phyloP scores from a whole-genome alignment of 2,888 invertebrate species.

The Limnephilus lunatus region DNA sequence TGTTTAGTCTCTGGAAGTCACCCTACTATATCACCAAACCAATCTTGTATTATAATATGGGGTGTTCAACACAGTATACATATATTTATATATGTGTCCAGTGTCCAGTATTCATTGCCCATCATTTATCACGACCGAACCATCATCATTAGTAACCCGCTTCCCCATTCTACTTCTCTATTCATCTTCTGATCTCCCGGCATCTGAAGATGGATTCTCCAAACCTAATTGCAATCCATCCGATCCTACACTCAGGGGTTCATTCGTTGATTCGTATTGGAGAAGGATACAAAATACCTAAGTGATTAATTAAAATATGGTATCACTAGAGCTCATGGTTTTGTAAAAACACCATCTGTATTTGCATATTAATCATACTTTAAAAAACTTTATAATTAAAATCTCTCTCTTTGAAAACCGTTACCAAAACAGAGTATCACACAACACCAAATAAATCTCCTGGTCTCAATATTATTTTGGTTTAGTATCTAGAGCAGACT shows the following conservation, averaged over 20 bases:
- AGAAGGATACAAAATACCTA: background rate
- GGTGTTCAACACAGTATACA: background rate
- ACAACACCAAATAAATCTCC: no score
- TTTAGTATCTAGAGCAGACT: no score
- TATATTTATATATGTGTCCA: background rate
- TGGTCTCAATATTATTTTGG: no score
- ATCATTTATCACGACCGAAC: constrained; percentile 62
- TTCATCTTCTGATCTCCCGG: constrained; percentile 35
- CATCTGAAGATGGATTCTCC: constrained; percentile 36
- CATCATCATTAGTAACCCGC: constrained; percentile 60
- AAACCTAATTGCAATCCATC: constrained; percentile 36
- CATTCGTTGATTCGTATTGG: background rate
- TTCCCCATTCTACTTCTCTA: constrained; percentile 28
- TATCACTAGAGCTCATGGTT: background rate
- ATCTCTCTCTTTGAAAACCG: background rate
- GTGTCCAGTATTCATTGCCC: constrained; percentile 50
- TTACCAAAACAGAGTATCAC: no score
- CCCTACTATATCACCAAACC: background rate
- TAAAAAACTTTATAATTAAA: background rate
- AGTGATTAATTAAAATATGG: background rate
- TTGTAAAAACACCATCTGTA: background rate
- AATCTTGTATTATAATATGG: background rate
- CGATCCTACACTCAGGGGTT: constrained; percentile 17
- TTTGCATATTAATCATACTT: background rate
- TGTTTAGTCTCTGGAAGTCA: background rate